Evolutionary conservation across 2,888 invertebrate species (phyloP), one percentile per base, ranked within the genome.

Genomic region (Pachliopta kotzebuea): DNA sequence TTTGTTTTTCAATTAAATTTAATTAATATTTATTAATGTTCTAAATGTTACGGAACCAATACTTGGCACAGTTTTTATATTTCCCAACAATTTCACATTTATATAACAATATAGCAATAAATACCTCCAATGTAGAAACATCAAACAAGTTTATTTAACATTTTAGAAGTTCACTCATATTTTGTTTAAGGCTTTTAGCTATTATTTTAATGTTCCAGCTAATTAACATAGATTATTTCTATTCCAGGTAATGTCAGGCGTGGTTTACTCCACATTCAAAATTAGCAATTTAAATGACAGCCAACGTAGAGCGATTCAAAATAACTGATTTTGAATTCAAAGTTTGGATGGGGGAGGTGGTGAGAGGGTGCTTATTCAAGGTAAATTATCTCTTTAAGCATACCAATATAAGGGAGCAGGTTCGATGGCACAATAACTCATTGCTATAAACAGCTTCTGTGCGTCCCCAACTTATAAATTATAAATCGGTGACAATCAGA

Each of bases 381-480:
- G 62, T 66, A 59, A 66, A 66, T 56, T 58, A 66, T 66, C 65
- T 66, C 24, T 54, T 65, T 52, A 66, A 63, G 53, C 52, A 60
- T 58, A 42, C 60, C 64, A 65, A 67, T 72, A 72, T 72, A 68
- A 67, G 68, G 67, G 69, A 68, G 65, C 67, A 66, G 65, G 68
- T 68, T 73, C 72, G 69, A 74, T 72, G 69, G 69, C 63, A 72
- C 72, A 69, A 76, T 81, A 85, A 84, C 71, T 86, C 83, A 86
- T 78, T 73, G 75, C 72, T 76, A 80, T 80, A 78, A 83, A 82
- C 81, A 79, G 79, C 67, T 71, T 64, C 70, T 84, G 84, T 85
- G 85, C 84, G 74, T 72, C 70, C 70, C 71, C 67, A 67, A 73
- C 53, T 76, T 79, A 80, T 89, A 87, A 87, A 87, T 89, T 86